A percentile compares a stretch with the other conserved stretches of the same genome.
Conservation (phyloP, 1,140 invertebrate species). For the Sesamia nonagrioides region DNA sequence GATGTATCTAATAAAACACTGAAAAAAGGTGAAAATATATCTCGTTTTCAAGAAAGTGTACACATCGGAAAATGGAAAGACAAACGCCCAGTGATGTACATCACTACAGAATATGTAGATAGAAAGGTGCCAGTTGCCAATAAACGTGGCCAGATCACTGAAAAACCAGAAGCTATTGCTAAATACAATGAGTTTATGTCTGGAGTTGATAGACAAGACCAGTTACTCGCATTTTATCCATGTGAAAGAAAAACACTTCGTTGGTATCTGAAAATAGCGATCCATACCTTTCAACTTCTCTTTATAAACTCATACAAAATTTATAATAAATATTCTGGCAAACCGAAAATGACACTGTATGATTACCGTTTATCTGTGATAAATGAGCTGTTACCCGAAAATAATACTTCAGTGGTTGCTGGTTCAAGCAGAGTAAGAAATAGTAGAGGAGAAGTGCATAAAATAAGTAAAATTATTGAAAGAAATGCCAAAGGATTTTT, state of each 20-base stretch:
- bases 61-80: slow-evolving; percentile 69
- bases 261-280: slow-evolving; percentile 63
- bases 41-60: slow-evolving; percentile 56
- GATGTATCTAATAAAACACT: slow-evolving; percentile 60
- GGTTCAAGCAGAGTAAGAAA: no score
- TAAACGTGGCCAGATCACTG: slow-evolving; percentile 54
- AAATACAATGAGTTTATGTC: slow-evolving; percentile 68
- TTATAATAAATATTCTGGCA: no score
- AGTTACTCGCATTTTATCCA: slow-evolving; percentile 65
- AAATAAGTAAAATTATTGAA: no score
- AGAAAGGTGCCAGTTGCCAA: slow-evolving; percentile 52
- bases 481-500: no score
- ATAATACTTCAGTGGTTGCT: no score
- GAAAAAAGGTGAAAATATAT: slow-evolving; percentile 68
- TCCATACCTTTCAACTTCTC: slow-evolving; percentile 52
- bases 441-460: no score
- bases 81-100: slow-evolving; percentile 57
- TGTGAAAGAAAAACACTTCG: slow-evolving; percentile 67
- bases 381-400: no score
- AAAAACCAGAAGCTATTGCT: slow-evolving; percentile 60
- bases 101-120: slow-evolving; percentile 56
- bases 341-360: no score
- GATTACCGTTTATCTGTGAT: no score
- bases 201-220: slow-evolving; percentile 66
- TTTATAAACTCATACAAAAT: slow-evolving; percentile 20